phyloP scores from a whole-genome alignment of 2,888 invertebrate species.

The Drosophila anceps region DNA sequence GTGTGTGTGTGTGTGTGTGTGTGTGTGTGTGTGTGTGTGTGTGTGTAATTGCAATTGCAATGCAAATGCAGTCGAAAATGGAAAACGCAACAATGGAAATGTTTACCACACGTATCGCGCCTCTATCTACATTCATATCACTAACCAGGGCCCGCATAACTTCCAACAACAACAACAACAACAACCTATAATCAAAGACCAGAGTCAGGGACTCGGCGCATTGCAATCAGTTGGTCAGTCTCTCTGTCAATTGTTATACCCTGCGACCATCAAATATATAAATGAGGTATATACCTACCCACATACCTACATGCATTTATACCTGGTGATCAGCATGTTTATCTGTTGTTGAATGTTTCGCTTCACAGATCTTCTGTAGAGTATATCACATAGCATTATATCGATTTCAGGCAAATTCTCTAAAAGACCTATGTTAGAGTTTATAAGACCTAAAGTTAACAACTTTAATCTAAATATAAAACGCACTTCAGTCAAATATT shows the following conservation, averaged over 20 bases:
- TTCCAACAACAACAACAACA: slow-evolving; percentile 17
- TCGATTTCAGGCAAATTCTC: no score
- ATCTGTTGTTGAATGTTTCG: no score
- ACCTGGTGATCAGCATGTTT: no score
- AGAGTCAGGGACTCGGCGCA: slow-evolving; percentile 47
- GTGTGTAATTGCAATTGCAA: slow-evolving; percentile 38
- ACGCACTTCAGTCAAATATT: not conserved
- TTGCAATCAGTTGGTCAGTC: slow-evolving; percentile 55
- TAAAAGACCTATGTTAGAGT: no score
- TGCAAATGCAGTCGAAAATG: slow-evolving; percentile 51
- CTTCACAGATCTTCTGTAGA: no score
- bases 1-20: slow-evolving; percentile 17
- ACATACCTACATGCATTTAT: no score
- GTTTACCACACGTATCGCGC: slow-evolving; percentile 22
- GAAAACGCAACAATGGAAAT: slow-evolving; percentile 45
- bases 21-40: slow-evolving; percentile 10
- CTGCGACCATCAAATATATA: not conserved
- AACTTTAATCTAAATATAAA: no score
- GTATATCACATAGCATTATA: no score
- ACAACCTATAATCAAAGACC: slow-evolving; percentile 52
- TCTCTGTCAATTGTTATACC: slow-evolving; percentile 33
- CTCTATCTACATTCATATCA: slow-evolving; percentile 41
- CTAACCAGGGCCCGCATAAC: slow-evolving; percentile 44
- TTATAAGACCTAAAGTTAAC: no score
- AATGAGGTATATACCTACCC: not conserved